Conservation (phyloP, 2,113 vertebrate genomes). For the Serilophus lunatus region DNA sequence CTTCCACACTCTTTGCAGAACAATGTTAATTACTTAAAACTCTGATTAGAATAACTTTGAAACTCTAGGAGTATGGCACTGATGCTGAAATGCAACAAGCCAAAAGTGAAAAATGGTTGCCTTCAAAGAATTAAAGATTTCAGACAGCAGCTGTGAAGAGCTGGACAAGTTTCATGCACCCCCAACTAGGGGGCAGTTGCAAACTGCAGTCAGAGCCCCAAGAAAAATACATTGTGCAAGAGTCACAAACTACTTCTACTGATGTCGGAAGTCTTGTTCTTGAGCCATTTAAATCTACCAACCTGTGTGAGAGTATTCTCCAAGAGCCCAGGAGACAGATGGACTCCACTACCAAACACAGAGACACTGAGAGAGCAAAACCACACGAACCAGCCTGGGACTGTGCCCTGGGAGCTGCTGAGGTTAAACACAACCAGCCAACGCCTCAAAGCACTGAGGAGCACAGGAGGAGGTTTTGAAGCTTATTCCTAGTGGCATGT, state of each 20-base stretch:
- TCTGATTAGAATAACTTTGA: background rate
- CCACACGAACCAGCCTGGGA: background rate
- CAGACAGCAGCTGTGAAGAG: background rate
- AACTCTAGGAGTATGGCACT: background rate
- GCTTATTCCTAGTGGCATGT: background rate
- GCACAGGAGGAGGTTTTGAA: background rate
- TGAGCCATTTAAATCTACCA: background rate
- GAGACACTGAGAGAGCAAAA: background rate
- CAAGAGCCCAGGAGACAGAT: background rate
- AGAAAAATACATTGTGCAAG: background rate
- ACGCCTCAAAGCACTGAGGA: background rate
- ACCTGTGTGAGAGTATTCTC: background rate
- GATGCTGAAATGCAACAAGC: background rate
- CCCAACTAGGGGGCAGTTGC: background rate
- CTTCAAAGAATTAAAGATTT: background rate
- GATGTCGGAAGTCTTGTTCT: background rate
- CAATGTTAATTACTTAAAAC: background rate
- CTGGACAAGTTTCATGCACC: background rate
- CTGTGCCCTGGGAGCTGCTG: background rate
- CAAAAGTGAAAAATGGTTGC: background rate
- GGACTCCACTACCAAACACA: background rate
- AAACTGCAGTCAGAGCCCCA: background rate
- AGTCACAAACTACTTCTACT: background rate
- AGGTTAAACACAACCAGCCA: background rate
- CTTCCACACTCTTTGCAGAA: background rate